phyloP scores from a whole-genome alignment of 37 sponge, comb jelly and placozoan genomes.

The Beroe forskalii region DNA sequence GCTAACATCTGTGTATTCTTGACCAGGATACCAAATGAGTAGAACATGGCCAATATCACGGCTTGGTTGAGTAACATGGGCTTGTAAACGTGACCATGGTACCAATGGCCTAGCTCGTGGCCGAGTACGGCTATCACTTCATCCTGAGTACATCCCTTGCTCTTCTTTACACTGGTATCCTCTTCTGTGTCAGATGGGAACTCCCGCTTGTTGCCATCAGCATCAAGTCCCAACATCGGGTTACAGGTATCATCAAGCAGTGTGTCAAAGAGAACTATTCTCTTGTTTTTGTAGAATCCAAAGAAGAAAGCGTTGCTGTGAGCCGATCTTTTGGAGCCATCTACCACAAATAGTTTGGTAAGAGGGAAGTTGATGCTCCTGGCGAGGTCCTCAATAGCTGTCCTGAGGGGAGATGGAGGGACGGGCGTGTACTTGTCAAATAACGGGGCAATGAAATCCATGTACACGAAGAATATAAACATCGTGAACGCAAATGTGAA shows the following conservation, averaged over 20 bases:
- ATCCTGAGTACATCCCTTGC: constrained; percentile 77
- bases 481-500: constrained; percentile 72
- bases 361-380: constrained; percentile 79
- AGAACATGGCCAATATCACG: constrained; percentile 72
- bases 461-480: constrained; percentile 80
- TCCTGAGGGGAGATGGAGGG: constrained; percentile 76
- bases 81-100: constrained; percentile 80
- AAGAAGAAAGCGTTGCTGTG: constrained; percentile 99
- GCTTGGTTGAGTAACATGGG: constrained; percentile 71
- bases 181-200: background rate
- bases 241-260: constrained; percentile 71
- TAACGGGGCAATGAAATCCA: constrained; percentile 90
- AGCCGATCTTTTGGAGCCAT: constrained; percentile 84
- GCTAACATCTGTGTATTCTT: constrained; percentile 75
- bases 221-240: constrained; percentile 44
- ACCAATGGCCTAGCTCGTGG: constrained; percentile 98
- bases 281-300: constrained; percentile 93
- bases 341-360: constrained; percentile 86
- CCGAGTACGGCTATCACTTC: constrained; percentile 87
- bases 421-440: constrained; percentile 95
- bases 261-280: constrained; percentile 95
- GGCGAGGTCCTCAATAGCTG: constrained; percentile 81
- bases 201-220: constrained; percentile 3
- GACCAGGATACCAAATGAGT: constrained; percentile 80
- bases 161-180: background rate